Conservation (phyloP, 2,113 vertebrate genomes). For the Pagrus major region DNA sequence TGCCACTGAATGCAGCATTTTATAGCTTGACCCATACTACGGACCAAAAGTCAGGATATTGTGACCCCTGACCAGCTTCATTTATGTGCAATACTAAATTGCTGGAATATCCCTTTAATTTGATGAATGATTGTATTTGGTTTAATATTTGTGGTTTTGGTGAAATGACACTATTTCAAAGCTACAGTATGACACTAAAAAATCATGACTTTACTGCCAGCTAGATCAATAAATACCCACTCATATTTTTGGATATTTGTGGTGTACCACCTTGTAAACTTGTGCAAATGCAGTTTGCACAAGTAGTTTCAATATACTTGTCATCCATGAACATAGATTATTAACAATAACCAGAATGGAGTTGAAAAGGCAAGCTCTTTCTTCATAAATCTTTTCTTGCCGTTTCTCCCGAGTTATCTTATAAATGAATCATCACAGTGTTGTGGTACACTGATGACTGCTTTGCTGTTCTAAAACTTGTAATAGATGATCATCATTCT, state of each 20-base stretch:
- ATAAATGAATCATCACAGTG: slow-evolving; percentile 22
- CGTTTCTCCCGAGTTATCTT: slow-evolving; percentile 5
- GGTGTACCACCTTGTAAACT: not conserved
- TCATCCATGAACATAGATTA: slow-evolving; percentile 10
- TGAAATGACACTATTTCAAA: not conserved
- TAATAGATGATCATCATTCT: slow-evolving; percentile 24
- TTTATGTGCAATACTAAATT: not conserved
- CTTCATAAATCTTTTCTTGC: slow-evolving; percentile 1
- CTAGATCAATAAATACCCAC: not conserved
- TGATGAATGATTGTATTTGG: not conserved
- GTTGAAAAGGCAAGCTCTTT: not conserved
- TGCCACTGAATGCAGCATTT: not conserved
- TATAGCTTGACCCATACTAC: not conserved
- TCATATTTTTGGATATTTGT: not conserved
- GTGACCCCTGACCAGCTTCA: not conserved
- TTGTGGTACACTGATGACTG: slow-evolving; percentile 3
- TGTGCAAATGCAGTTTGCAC: not conserved
- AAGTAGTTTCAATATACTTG: not conserved
- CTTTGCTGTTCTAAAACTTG: slow-evolving; percentile 8
- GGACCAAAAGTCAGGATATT: not conserved
- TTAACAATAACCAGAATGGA: slow-evolving; percentile 1
- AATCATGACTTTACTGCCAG: slow-evolving; percentile 17
- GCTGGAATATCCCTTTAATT: not conserved
- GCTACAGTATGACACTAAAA: not conserved
- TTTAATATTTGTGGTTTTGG: not conserved